phyloP scores from a whole-genome alignment of 1,140 invertebrate genomes.

The Chironomus striatipennis region DNA sequence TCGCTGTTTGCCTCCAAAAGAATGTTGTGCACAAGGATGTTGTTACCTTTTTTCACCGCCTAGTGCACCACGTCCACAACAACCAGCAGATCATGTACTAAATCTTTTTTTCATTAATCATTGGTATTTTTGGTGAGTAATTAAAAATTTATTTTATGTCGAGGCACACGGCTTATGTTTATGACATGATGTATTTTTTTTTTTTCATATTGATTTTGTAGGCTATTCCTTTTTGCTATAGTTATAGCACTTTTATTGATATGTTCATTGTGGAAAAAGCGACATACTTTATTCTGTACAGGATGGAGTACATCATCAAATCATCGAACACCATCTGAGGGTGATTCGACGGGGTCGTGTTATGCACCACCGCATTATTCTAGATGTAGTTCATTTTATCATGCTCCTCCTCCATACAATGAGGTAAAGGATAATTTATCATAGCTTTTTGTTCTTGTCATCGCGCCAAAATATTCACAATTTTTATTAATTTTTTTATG shows the following conservation, averaged over 20 bases:
- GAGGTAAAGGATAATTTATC: constrained; percentile 50
- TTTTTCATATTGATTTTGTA: constrained; percentile 40
- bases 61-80: constrained; percentile 42
- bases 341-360: constrained; percentile 62
- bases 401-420: constrained; percentile 67
- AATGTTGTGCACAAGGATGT: constrained; percentile 63
- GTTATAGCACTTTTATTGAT: constrained; percentile 52
- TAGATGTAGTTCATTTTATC: constrained; percentile 67
- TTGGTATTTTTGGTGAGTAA: constrained; percentile 43
- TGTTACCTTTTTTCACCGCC: constrained; percentile 49
- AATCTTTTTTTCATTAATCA: constrained; percentile 46
- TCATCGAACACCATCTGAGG: constrained; percentile 50
- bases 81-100: constrained; percentile 41
- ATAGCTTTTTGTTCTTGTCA: not conserved
- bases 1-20: constrained; percentile 55
- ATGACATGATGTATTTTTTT: no score
- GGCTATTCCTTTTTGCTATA: constrained; percentile 50
- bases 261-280: constrained; percentile 56
- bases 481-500: constrained; percentile 21
- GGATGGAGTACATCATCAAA: constrained; percentile 43
- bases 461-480: not conserved
- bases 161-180: constrained; percentile 2
- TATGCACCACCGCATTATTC: constrained; percentile 70
- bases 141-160: not conserved
- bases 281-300: constrained; percentile 40